These are phyloP conservation scores for Trachelus iudaicus DNA, from an alignment of 2,888 invertebrate species.

Conservation along the genomic window DNA sequence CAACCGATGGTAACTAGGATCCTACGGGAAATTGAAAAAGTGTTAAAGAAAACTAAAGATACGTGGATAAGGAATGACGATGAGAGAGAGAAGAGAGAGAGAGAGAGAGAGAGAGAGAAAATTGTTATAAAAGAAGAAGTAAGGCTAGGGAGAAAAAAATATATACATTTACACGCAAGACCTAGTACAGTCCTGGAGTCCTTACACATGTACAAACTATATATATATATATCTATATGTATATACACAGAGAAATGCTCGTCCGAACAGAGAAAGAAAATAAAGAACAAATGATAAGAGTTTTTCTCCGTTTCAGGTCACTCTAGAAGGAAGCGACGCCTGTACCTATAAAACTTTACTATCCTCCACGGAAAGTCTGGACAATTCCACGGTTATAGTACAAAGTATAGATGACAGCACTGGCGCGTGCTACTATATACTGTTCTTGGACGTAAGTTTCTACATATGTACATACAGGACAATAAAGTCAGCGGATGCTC, in stretches of 20 bases:
- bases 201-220: not conserved
- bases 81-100: not conserved
- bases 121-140: not conserved
- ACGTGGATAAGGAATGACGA: not conserved
- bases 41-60: not conserved
- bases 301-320: constrained; percentile 38
- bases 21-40: not conserved
- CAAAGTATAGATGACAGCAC: constrained; percentile 39
- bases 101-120: too few species aligned
- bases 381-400: constrained; percentile 49
- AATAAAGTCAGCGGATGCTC: not conserved
- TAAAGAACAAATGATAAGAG: not conserved
- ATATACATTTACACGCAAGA: not conserved
- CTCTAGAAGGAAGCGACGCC: constrained; percentile 42
- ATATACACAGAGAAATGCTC: not conserved
- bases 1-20: not conserved
- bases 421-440: constrained; percentile 52
- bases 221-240: not conserved
- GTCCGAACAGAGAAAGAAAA: not conserved
- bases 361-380: constrained; percentile 31
- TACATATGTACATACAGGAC: not conserved
- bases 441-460: constrained; percentile 56
- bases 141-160: not conserved
- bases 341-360: constrained; percentile 44
- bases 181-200: not conserved